These are phyloP conservation scores for Cremastinae sp. DNA, from an alignment of 2,888 invertebrate species.

Conservation along the genomic window DNA sequence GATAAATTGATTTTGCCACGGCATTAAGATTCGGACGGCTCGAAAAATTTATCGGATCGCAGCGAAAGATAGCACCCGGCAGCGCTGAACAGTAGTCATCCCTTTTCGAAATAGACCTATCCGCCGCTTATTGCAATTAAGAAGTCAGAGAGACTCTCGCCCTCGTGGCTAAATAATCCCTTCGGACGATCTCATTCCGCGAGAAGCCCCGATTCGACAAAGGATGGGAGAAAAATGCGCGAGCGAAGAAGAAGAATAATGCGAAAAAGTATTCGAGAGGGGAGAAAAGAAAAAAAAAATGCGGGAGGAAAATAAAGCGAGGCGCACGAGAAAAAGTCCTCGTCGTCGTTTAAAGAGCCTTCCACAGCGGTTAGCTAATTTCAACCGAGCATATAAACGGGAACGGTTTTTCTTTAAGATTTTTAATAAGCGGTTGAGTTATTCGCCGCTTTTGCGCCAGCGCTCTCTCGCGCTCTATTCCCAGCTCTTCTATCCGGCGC, in stretches of 20 bases:
- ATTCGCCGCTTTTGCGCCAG: constrained; percentile 6
- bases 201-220: constrained; percentile 62
- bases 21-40: constrained; percentile 76
- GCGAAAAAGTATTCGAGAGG: too few species aligned
- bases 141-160: constrained; percentile 61
- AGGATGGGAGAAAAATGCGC: constrained; percentile 59
- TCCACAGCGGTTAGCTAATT: constrained; percentile 49
- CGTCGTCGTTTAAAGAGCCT: constrained; percentile 52
- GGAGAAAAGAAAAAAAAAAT: not conserved
- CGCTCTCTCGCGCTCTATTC: constrained; percentile 14
- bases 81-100: constrained; percentile 78
- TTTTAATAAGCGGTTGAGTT: constrained; percentile 65
- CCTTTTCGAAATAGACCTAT: constrained; percentile 55
- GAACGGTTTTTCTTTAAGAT: constrained; percentile 56
- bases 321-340: not conserved
- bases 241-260: constrained; percentile 37
- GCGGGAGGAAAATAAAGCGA: not conserved
- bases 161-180: constrained; percentile 46
- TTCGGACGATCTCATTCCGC: constrained; percentile 38
- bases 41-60: constrained; percentile 63
- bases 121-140: constrained; percentile 63
- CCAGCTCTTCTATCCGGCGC: constrained; percentile 10
- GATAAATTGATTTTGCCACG: constrained; percentile 80
- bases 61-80: constrained; percentile 68
- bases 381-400: constrained; percentile 46